A percentile compares a stretch with the other conserved stretches of the same genome.
These are phyloP conservation scores for Alaudala cheleensis DNA, from an alignment of 2,113 vertebrate genomes.

Conservation along the genomic window DNA sequence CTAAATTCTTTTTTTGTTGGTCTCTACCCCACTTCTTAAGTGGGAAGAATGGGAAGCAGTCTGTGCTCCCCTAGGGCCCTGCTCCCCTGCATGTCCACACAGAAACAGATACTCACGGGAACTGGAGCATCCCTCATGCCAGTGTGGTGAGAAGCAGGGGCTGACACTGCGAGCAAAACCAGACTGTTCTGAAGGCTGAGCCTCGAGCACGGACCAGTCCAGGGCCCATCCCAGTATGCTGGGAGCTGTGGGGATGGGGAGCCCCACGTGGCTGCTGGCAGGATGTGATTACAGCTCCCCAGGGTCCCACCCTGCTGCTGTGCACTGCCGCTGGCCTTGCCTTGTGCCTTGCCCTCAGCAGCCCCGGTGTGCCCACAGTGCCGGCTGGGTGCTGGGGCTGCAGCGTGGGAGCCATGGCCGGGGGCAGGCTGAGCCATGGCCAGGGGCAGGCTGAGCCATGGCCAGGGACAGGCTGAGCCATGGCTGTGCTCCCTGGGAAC, in stretches of 20 bases:
- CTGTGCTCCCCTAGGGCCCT: neutral
- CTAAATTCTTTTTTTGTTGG: neutral
- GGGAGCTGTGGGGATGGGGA: fast-evolving
- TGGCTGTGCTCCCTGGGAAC: fast-evolving
- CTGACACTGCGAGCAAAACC: neutral
- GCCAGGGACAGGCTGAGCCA: no score
- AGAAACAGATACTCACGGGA: neutral
- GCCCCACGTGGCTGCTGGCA: fast-evolving
- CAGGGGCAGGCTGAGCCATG: fast-evolving
- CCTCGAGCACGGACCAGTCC: neutral
- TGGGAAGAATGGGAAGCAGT: neutral
- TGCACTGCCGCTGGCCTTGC: neutral
- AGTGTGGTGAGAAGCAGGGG: neutral
- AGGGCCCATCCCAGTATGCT: fast-evolving
- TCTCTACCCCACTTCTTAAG: neutral
- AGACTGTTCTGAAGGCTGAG: neutral
- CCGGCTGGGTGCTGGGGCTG: neutral
- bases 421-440: neutral
- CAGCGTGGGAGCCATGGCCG: fast-evolving
- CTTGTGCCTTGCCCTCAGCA: neutral
- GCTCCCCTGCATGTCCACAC: neutral
- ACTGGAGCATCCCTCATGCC: neutral
- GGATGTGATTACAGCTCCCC: neutral
- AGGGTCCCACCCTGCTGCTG: neutral
- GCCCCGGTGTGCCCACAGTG: fast-evolving